Percentiles rank a stretch among this genome's conserved stretches.
Evolutionary conservation across 1,140 invertebrate genomes (phyloP).

Genomic region (Proales similis): DNA sequence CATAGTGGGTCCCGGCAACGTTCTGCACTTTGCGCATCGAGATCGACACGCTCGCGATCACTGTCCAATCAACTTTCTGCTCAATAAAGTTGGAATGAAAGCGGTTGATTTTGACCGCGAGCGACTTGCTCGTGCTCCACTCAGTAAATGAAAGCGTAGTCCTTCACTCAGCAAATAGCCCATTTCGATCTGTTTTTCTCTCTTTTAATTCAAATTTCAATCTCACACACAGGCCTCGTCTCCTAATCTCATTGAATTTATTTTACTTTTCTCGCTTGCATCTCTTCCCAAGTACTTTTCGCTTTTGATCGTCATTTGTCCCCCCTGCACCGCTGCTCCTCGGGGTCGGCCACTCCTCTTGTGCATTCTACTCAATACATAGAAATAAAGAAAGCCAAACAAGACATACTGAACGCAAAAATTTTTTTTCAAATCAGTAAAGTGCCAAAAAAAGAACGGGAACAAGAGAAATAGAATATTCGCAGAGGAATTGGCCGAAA

Average conservation of each 20-base stretch:
- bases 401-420: background rate
- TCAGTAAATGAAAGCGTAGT: background rate
- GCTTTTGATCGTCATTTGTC: no score
- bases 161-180: background rate
- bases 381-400: no score
- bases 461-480: background rate
- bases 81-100: background rate
- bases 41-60: slow-evolving; percentile 5
- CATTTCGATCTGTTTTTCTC: background rate
- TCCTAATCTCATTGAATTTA: no score
- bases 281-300: background rate
- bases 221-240: no score
- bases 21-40: slow-evolving; percentile 11
- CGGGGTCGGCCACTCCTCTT: no score
- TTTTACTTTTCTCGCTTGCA: background rate
- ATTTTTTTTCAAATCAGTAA: background rate
- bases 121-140: background rate
- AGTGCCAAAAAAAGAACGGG: background rate
- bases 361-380: no score
- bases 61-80: slow-evolving; percentile 13
- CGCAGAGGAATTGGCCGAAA: background rate
- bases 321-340: no score
- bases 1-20: slow-evolving; percentile 5
- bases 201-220: background rate
- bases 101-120: background rate